Evolutionary conservation across 2,113 vertebrate genomes (phyloP).

Genomic region (Pardalotus punctatus): DNA sequence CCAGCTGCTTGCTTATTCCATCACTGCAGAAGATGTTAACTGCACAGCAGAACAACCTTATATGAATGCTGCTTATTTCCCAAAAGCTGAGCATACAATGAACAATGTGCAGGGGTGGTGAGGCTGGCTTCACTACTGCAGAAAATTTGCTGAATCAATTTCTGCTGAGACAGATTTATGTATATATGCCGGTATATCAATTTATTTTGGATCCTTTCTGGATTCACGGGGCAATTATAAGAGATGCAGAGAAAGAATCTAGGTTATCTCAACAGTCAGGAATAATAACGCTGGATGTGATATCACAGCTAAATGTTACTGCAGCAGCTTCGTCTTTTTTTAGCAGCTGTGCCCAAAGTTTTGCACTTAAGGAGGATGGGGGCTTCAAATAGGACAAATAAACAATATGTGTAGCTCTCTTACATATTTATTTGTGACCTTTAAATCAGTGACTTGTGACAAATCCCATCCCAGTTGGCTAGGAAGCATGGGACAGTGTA

Average conservation of each 20-base stretch:
- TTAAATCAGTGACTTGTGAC: neutral
- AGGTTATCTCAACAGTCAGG: neutral
- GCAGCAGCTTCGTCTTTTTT: neutral
- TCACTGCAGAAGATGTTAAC: constrained; percentile 32
- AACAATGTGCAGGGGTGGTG: neutral
- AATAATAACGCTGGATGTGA: neutral
- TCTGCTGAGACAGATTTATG: constrained; percentile 18
- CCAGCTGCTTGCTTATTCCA: constrained; percentile 26
- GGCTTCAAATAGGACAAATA: neutral
- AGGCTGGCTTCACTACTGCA: neutral
- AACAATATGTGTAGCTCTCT: neutral
- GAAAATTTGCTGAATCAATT: constrained; percentile 27
- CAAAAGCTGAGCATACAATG: neutral
- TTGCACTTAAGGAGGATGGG: neutral
- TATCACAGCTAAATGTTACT: neutral
- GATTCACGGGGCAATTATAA: neutral
- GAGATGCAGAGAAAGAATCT: neutral
- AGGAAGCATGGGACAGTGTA: neutral
- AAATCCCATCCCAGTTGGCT: neutral
- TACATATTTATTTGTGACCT: neutral
- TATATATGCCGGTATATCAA: neutral
- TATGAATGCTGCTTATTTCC: constrained; percentile 20
- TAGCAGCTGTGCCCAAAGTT: neutral
- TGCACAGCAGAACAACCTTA: neutral
- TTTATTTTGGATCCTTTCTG: constrained; percentile 24